Conservation (phyloP, 2,888 invertebrate species). For the Lasioglossum malachurum region DNA sequence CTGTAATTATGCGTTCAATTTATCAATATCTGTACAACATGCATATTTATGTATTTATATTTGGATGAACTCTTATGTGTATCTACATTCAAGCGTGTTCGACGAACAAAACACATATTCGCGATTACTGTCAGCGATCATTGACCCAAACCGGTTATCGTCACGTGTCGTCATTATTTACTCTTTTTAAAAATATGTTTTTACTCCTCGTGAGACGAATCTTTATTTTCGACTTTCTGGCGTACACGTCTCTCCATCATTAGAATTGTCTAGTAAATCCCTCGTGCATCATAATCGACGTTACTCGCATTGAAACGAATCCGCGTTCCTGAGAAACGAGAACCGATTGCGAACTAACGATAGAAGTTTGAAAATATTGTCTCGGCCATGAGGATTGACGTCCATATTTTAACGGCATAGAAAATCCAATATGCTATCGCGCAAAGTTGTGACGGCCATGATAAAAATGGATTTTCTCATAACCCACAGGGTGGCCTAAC, state of each 20-base stretch:
- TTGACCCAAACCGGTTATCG: not conserved
- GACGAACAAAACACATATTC: not conserved
- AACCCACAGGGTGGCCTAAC: not conserved
- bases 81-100: not conserved
- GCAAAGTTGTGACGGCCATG: not conserved
- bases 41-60: not conserved
- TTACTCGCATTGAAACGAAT: not conserved
- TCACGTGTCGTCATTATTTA: not conserved
- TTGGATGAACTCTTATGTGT: not conserved
- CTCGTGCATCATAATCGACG: not conserved
- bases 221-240: not conserved
- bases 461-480: not conserved
- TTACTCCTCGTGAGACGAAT: not conserved
- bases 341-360: not conserved
- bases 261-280: not conserved
- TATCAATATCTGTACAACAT: not conserved
- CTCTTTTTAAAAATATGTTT: not conserved
- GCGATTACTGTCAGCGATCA: not conserved
- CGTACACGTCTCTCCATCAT: not conserved
- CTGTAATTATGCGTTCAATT: not conserved
- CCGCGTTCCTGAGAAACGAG: not conserved
- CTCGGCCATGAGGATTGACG: not conserved
- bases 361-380: not conserved
- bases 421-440: not conserved
- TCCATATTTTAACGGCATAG: not conserved